These are phyloP conservation scores for Nebria salina DNA, from an alignment of 2,888 invertebrate species.

Conservation along the genomic window DNA sequence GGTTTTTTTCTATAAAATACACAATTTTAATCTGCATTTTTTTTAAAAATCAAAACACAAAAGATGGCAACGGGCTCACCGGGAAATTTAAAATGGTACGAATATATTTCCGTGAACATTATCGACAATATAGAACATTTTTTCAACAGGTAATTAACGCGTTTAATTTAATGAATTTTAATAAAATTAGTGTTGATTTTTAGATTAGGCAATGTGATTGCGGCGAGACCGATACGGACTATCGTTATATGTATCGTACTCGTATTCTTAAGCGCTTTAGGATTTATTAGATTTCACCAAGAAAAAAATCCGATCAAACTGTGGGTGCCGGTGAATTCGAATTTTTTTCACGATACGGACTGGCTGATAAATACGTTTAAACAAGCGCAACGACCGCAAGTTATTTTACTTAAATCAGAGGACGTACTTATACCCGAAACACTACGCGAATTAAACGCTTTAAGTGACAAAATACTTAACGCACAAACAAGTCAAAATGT, in stretches of 20 bases:
- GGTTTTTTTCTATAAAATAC: background rate
- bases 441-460: slow-evolving; percentile 62
- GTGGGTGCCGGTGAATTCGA: slow-evolving; percentile 79
- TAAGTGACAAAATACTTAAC: slow-evolving; percentile 49
- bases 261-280: slow-evolving; percentile 69
- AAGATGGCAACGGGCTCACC: background rate
- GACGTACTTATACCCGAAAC: slow-evolving; percentile 73
- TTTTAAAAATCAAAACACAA: background rate
- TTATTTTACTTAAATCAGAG: slow-evolving; percentile 71
- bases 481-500: slow-evolving; percentile 48
- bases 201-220: slow-evolving; percentile 72
- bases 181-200: slow-evolving; percentile 52
- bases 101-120: slow-evolving; percentile 57
- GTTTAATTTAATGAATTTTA: background rate
- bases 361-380: slow-evolving; percentile 77
- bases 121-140: slow-evolving; percentile 57
- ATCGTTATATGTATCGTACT: slow-evolving; percentile 67
- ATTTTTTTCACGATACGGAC: slow-evolving; percentile 74
- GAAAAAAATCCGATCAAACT: slow-evolving; percentile 80
- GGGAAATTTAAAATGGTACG: slow-evolving; percentile 54
- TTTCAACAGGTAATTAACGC: slow-evolving; percentile 58
- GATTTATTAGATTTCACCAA: slow-evolving; percentile 73
- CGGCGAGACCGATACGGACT: slow-evolving; percentile 69
- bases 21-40: background rate
- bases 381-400: slow-evolving; percentile 71